Evolutionary conservation across 1,140 invertebrate species (phyloP), one percentile per base, ranked within the genome.

Genomic region (Berghia stephanieae): DNA sequence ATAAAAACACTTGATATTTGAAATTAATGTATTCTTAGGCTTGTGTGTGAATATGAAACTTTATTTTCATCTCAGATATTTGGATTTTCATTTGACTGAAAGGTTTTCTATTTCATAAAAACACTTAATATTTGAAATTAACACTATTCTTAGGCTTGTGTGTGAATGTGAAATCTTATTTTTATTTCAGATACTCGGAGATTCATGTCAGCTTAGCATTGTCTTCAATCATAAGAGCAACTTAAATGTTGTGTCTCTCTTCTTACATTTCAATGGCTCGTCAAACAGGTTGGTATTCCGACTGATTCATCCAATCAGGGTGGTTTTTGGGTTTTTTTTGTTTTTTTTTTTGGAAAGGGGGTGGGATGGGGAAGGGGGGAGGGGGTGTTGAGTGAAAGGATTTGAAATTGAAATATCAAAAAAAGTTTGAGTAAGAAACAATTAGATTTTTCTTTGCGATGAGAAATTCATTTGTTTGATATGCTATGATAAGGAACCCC

Each of bases 161-260:
- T 38, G 34, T 60, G 13, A 57, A 21, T 38, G n/a, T 74, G 10
- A n/a, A 10, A 55, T 18, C n/a, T 55, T 4, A 0, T 49, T 52
- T 52, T n/a, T 4, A 52, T 81, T 78, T 57, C 75, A 88, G 86
- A 79, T 82, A 16, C 49, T 85, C 44, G 86, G 86, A 43, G 60
- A 83, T 27, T 86, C 83, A 72, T 84, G 82, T 75, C 83, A 86
- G 73, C 81, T 77, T 42, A 85, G 83, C 13, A 43, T 85, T 40
- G 81, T 84, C 1, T 86, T 81, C 71, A 85, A 86, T 73, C 78
- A 75, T 27, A 80, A 78, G 18, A 71, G 52, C 34, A 80, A 81
- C 24, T 27, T 88, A 10, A 80, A 76, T 75, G 77, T 88, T 2
- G 76, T 75, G 18, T 85, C 86, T 21, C 67, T 88, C 5, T 66